Percentiles rank a stretch among this genome's conserved stretches.
Conservation (phyloP, 2,888 invertebrate genomes). For the Fragum whitleyi region DNA sequence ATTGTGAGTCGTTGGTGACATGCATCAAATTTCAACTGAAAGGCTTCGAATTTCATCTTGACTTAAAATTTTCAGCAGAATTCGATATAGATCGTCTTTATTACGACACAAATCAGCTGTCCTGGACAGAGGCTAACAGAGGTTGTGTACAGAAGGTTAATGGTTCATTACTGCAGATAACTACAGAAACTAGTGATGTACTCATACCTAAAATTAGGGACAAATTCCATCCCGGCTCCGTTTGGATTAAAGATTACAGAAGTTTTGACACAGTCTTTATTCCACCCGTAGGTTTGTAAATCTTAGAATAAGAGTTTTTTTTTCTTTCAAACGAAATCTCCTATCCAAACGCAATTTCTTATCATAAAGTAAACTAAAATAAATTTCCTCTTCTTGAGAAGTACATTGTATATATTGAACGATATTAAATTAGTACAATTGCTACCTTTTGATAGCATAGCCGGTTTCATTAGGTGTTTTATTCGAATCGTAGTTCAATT, state of each 20-base stretch:
- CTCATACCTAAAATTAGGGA: neutral
- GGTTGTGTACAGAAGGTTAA: neutral
- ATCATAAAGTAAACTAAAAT: too few relatives aligned
- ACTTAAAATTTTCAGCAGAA: neutral
- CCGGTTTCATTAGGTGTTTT: too few relatives aligned
- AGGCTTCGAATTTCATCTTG: too few relatives aligned
- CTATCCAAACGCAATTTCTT: neutral
- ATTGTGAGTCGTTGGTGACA: too few relatives aligned
- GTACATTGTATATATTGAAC: too few relatives aligned
- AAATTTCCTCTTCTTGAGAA: too few relatives aligned
- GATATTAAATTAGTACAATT: too few relatives aligned
- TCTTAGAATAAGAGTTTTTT: neutral
- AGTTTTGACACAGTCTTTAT: neutral
- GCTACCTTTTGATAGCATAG: too few relatives aligned
- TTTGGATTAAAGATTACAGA: neutral
- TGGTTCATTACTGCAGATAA: neutral
- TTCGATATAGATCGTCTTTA: neutral
- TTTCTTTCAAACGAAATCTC: neutral
- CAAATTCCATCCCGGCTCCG: neutral
- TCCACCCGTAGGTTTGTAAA: neutral
- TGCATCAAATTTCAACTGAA: too few relatives aligned
- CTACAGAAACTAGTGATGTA: neutral
- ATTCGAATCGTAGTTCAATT: too few relatives aligned
- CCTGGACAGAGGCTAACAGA: slow-evolving; percentile 3
- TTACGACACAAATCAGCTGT: neutral